A percentile compares a stretch with the other conserved stretches of the same genome.
Evolutionary conservation across 2,888 invertebrate species (phyloP).

Genomic region (Drosophila buzzatii): DNA sequence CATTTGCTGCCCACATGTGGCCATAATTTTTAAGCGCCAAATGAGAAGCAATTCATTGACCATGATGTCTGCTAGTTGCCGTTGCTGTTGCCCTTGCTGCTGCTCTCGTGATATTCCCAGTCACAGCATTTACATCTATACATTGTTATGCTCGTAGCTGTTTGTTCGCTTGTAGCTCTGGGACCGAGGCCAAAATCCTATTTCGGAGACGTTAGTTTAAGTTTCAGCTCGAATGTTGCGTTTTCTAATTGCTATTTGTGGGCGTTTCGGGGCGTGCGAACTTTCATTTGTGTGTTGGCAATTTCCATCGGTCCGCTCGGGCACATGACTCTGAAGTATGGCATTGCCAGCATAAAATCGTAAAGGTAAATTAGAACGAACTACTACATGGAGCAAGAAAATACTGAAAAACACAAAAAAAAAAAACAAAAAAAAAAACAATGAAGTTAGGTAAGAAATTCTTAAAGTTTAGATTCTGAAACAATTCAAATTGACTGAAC

Average conservation of each 20-base stretch:
- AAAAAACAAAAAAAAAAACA: no score
- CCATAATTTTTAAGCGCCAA: constrained; percentile 80
- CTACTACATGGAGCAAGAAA: background rate
- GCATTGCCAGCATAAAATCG: constrained; percentile 14
- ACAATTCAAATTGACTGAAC: background rate
- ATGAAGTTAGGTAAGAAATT: background rate
- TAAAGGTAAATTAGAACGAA: constrained; percentile 22
- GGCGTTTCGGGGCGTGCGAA: constrained; percentile 28
- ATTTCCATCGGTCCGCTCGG: constrained; percentile 25
- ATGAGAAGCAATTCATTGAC: constrained; percentile 81
- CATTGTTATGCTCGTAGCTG: constrained; percentile 18
- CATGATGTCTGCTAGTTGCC: constrained; percentile 75
- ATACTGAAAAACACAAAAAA: background rate
- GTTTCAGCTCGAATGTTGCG: constrained; percentile 47
- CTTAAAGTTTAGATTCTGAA: background rate
- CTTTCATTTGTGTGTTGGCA: constrained; percentile 36
- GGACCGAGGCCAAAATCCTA: constrained; percentile 63
- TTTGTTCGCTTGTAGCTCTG: constrained; percentile 40
- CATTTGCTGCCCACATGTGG: constrained; percentile 77
- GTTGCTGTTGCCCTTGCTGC: constrained; percentile 24
- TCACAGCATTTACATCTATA: constrained; percentile 50
- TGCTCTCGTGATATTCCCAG: constrained; percentile 55
- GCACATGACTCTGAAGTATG: constrained; percentile 9
- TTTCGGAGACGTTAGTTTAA: constrained; percentile 49
- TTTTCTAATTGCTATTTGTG: constrained; percentile 68